Percentiles rank a stretch among this genome's conserved stretches.
phyloP scores from a whole-genome alignment of 2,888 invertebrate species.

The Julus scanicus region DNA sequence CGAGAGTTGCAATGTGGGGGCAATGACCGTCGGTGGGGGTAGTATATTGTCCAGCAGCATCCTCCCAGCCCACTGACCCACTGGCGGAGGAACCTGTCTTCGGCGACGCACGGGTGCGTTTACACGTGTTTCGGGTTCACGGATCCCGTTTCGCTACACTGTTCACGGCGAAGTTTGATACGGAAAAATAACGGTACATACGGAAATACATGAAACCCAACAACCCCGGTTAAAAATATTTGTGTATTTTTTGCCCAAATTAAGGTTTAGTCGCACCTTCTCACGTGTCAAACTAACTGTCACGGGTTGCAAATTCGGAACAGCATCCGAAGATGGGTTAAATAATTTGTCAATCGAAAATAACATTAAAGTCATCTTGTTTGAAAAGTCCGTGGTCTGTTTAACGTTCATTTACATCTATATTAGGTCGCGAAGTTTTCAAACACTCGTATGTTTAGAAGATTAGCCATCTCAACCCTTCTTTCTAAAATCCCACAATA shows the following conservation, averaged over 20 bases:
- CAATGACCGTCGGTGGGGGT: slow-evolving; percentile 44
- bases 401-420: too few species aligned
- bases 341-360: too few species aligned
- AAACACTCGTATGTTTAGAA: too few species aligned
- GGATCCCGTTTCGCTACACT: background rate
- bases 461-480: too few species aligned
- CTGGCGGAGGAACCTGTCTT: slow-evolving; percentile 7
- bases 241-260: background rate
- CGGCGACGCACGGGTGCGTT: slow-evolving; percentile 31
- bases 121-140: slow-evolving; percentile 38
- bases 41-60: slow-evolving; percentile 39
- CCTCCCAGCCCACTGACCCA: slow-evolving; percentile 49
- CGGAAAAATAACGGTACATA: background rate
- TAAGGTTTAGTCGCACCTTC: background rate
- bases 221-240: background rate
- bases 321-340: too few species aligned
- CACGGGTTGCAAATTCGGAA: background rate
- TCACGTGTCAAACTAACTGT: background rate
- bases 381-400: too few species aligned
- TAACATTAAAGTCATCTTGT: too few species aligned
- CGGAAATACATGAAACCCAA: background rate
- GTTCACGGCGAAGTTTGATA: background rate
- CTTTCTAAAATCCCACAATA: too few species aligned
- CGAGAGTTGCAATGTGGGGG: background rate
- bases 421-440: too few species aligned